Conservation (phyloP, 2,888 invertebrate genomes). For the Podotricha telesiphe region DNA sequence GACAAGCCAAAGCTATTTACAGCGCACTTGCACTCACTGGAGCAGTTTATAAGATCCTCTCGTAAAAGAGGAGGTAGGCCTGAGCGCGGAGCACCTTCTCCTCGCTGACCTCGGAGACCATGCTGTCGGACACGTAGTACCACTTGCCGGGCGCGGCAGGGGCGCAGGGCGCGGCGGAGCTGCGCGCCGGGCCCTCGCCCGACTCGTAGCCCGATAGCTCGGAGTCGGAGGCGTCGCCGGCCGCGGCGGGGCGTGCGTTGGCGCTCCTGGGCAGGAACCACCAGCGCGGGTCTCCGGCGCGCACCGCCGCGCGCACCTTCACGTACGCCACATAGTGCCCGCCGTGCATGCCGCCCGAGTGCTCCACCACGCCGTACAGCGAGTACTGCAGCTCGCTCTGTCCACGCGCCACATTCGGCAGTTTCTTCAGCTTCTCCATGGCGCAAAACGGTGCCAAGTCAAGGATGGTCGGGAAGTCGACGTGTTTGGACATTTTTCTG, state of each 20-base stretch:
- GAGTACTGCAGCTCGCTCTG: slow-evolving; percentile 91
- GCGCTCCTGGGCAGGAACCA: slow-evolving; percentile 87
- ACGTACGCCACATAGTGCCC: slow-evolving; percentile 96
- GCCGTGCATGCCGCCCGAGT: slow-evolving; percentile 94
- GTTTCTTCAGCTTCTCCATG: slow-evolving; percentile 84
- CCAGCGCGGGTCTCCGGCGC: slow-evolving; percentile 87
- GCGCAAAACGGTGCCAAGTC: slow-evolving; percentile 97
- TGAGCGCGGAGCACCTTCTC: slow-evolving; percentile 92
- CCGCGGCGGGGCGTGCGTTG: slow-evolving; percentile 66
- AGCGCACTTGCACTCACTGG: slow-evolving; percentile 8
- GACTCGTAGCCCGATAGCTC: too few species aligned
- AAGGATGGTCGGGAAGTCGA: slow-evolving; percentile 92
- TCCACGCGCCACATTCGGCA: slow-evolving; percentile 85
- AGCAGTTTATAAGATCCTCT: slow-evolving; percentile 89
- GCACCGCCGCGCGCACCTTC: slow-evolving; percentile 88
- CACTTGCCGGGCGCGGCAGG: slow-evolving; percentile 91
- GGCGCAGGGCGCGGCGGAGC: too few species aligned
- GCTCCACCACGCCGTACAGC: slow-evolving; percentile 97
- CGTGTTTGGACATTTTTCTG: slow-evolving; percentile 92
- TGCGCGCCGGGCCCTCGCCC: slow-evolving; percentile 62
- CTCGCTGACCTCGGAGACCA: slow-evolving; percentile 91
- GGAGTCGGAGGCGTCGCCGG: slow-evolving; percentile 66
- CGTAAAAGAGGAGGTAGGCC: slow-evolving; percentile 98
- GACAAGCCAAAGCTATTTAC: slow-evolving; percentile 30
- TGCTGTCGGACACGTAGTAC: slow-evolving; percentile 97